Conservation (phyloP, 1,140 invertebrate genomes). For the Ganaspis sp. region DNA sequence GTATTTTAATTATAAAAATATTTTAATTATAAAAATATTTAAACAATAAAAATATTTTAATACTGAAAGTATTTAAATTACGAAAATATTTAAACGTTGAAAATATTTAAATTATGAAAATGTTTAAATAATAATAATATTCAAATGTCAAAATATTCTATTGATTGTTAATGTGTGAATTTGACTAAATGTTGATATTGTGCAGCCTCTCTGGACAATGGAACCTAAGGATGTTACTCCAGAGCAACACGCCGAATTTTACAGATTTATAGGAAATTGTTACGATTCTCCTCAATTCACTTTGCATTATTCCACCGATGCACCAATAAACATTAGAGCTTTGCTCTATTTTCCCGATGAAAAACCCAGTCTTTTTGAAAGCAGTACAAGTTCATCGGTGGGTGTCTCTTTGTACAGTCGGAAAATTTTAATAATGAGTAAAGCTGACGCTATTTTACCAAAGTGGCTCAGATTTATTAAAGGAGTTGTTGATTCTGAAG, state of each 20-base stretch:
- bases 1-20: too few relatives aligned
- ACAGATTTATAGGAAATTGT: constrained; percentile 89
- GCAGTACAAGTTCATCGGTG: constrained; percentile 87
- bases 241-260: constrained; percentile 94
- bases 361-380: constrained; percentile 92
- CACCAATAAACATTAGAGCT: constrained; percentile 92
- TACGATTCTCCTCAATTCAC: constrained; percentile 91
- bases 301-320: constrained; percentile 92
- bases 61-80: too few relatives aligned
- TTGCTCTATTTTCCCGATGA: constrained; percentile 95
- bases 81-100: too few relatives aligned
- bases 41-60: too few relatives aligned
- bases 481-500: constrained; percentile 98
- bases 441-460: constrained; percentile 92
- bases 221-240: constrained; percentile 91
- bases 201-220: constrained; percentile 93
- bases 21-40: too few relatives aligned
- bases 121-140: too few relatives aligned
- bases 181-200: too few relatives aligned
- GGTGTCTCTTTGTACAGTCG: constrained; percentile 93
- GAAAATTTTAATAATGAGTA: constrained; percentile 93
- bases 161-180: too few relatives aligned
- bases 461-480: constrained; percentile 96
- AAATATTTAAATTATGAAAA: too few relatives aligned
- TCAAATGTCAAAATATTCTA: too few relatives aligned